Evolutionary conservation across 2,888 invertebrate species (phyloP).

Genomic region (Megaustenia siamemsis): DNA sequence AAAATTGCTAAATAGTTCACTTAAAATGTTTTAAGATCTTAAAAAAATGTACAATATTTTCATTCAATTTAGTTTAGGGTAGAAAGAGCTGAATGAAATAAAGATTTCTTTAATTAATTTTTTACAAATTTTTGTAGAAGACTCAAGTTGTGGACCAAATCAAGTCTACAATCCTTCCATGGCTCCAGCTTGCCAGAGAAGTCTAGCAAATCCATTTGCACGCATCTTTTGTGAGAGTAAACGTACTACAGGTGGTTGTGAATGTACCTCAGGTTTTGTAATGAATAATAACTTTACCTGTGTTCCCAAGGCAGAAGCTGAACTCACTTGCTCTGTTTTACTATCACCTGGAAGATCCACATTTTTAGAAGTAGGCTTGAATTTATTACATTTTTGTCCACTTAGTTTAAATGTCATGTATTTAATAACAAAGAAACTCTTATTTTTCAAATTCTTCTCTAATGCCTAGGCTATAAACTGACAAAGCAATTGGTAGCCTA

Average conservation of each 20-base stretch:
- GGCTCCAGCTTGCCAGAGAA: not conserved
- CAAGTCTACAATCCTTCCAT: not conserved
- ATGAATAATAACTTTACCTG: constrained; percentile 32
- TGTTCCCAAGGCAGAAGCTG: constrained; percentile 17
- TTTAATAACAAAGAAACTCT: too few species aligned
- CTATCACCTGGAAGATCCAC: not conserved
- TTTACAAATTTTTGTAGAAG: not conserved
- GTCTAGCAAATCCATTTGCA: not conserved
- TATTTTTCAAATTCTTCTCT: too few species aligned
- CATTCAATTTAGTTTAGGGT: too few species aligned
- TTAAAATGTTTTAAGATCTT: too few species aligned
- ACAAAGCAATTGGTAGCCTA: too few species aligned
- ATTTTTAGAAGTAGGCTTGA: not conserved
- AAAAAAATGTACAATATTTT: too few species aligned
- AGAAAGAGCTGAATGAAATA: too few species aligned
- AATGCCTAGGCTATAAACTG: too few species aligned
- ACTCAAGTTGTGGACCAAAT: not conserved
- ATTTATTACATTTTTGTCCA: too few species aligned
- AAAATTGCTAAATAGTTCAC: too few species aligned
- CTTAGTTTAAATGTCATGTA: too few species aligned
- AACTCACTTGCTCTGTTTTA: not conserved
- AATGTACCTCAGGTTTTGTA: constrained; percentile 40
- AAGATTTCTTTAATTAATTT: too few species aligned
- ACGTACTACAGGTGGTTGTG: constrained; percentile 24
- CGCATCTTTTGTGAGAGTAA: not conserved